These are phyloP conservation scores for Dasyornis broadbenti DNA, from an alignment of 2,113 vertebrate species.

Conservation along the genomic window DNA sequence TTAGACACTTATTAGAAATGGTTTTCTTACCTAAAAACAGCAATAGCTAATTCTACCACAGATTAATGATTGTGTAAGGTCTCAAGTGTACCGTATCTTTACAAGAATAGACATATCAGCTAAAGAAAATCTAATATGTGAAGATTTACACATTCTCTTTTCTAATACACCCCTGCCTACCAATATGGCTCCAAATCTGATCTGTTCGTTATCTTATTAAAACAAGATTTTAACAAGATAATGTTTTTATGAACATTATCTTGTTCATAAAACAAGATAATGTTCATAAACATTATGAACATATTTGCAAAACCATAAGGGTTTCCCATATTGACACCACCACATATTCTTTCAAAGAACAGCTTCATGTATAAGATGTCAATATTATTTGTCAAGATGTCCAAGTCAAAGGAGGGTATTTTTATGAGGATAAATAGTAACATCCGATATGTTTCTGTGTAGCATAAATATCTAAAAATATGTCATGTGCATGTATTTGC, in stretches of 20 bases:
- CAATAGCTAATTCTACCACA: not conserved
- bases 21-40: not conserved
- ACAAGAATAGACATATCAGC: not conserved
- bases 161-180: not conserved
- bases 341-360: not conserved
- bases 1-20: not conserved
- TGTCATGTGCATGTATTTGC: not conserved
- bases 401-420: not conserved
- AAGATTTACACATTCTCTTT: not conserved
- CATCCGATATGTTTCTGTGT: not conserved
- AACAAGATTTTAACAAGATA: too few relatives aligned
- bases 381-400: not conserved
- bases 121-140: not conserved
- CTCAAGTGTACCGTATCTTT: not conserved
- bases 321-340: not conserved
- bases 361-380: not conserved
- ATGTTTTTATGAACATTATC: too few relatives aligned
- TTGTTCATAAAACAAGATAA: too few relatives aligned
- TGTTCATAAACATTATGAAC: too few relatives aligned
- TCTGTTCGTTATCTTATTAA: not conserved
- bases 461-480: not conserved
- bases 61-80: not conserved
- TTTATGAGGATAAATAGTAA: not conserved
- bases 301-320: not conserved
- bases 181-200: not conserved